phyloP scores from a whole-genome alignment of 2,797 vertebrate genomes.

The Poeciliopsis infans region DNA sequence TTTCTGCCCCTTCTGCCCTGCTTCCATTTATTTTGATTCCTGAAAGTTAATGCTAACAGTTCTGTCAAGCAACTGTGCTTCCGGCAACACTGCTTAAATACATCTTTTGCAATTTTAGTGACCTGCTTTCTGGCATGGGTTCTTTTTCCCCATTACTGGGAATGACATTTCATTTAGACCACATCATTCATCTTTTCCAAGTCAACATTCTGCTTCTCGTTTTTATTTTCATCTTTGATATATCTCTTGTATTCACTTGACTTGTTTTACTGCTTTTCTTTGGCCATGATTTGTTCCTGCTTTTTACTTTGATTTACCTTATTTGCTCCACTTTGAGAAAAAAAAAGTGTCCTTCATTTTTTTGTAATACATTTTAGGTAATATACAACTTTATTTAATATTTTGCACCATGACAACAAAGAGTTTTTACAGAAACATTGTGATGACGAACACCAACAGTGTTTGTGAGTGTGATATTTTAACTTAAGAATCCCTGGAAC shows the following conservation, averaged over 20 bases:
- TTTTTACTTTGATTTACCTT: not conserved
- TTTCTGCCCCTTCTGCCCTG: slow-evolving; percentile 23
- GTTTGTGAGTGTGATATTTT: too few relatives aligned
- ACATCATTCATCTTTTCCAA: slow-evolving; percentile 78
- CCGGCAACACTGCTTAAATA: slow-evolving; percentile 77
- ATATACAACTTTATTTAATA: not conserved
- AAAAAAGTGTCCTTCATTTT: not conserved
- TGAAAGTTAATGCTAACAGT: slow-evolving; percentile 76
- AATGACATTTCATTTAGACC: slow-evolving; percentile 83
- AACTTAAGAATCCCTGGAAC: too few relatives aligned
- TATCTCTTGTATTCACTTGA: not conserved
- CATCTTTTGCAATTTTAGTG: slow-evolving; percentile 82
- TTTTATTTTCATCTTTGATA: not conserved
- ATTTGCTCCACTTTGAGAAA: not conserved
- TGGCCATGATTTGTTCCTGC: not conserved
- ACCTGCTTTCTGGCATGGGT: slow-evolving; percentile 75
- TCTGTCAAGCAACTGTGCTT: slow-evolving; percentile 73
- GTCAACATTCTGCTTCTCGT: not conserved
- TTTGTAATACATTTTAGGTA: not conserved
- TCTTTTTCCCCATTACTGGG: slow-evolving; percentile 79
- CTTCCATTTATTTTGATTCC: slow-evolving; percentile 60
- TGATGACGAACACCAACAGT: not conserved
- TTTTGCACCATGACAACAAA: not conserved
- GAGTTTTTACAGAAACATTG: not conserved
- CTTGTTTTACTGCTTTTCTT: not conserved